phyloP scores from a whole-genome alignment of 2,797 vertebrate species.

The Sylvia borin region DNA sequence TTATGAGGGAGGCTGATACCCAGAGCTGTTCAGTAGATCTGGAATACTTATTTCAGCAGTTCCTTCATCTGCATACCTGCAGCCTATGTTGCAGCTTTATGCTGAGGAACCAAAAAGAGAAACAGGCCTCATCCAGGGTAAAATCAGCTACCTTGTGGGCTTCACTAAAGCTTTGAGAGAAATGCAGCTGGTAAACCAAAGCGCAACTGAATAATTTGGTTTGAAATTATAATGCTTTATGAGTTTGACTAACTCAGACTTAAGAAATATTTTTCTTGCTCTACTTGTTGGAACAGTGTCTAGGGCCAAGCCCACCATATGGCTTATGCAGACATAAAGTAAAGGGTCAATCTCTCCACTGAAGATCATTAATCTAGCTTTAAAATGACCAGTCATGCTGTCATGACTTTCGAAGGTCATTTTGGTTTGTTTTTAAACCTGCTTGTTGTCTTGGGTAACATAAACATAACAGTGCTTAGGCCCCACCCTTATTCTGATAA shows the following conservation, averaged over 20 bases:
- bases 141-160: not conserved
- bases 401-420: not conserved
- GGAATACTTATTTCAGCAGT: not conserved
- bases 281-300: not conserved
- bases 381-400: not conserved
- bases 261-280: not conserved
- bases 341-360: not conserved
- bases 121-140: not conserved
- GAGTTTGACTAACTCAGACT: not conserved
- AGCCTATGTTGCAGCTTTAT: not conserved
- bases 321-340: not conserved
- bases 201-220: not conserved
- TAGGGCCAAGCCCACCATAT: not conserved
- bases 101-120: not conserved
- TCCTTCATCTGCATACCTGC: not conserved
- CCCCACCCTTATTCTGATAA: not conserved
- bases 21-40: not conserved
- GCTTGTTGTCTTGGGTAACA: constrained; percentile 7
- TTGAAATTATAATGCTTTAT: not conserved
- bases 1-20: not conserved
- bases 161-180: not conserved
- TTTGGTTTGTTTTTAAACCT: not conserved
- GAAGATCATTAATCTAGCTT: constrained; percentile 3
- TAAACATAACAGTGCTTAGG: not conserved
- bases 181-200: not conserved